phyloP scores from a whole-genome alignment of 2,888 invertebrate genomes.

The Leptinotarsa haldemani region DNA sequence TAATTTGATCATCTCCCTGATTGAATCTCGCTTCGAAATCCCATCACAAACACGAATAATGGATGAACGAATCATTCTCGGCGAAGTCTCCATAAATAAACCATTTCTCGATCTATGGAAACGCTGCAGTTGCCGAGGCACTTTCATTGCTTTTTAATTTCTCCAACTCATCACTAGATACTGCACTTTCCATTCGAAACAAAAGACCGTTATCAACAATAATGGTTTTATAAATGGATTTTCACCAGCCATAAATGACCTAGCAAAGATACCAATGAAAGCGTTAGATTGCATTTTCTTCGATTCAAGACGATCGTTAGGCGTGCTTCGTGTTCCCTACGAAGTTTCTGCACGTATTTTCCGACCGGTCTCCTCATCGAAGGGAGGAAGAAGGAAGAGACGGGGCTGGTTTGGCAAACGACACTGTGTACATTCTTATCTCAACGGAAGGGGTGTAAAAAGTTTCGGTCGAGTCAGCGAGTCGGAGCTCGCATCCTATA shows the following conservation, averaged over 20 bases:
- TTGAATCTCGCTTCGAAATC: slow-evolving; percentile 3
- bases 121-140: slow-evolving; percentile 21
- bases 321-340: slow-evolving; percentile 1
- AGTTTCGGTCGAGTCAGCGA: slow-evolving; percentile 48
- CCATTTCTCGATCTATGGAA: slow-evolving; percentile 16
- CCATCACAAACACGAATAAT: not conserved
- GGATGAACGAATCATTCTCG: slow-evolving; percentile 1
- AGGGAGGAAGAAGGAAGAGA: slow-evolving; percentile 18
- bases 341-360: slow-evolving; percentile 30
- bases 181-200: slow-evolving; percentile 26
- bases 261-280: slow-evolving; percentile 27
- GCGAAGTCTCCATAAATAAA: slow-evolving; percentile 16
- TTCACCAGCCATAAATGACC: slow-evolving; percentile 27
- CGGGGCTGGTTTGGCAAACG: slow-evolving; percentile 37
- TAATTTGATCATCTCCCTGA: slow-evolving; percentile 8
- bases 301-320: slow-evolving; percentile 23
- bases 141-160: slow-evolving; percentile 23
- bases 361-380: slow-evolving; percentile 7
- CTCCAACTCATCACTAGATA: slow-evolving; percentile 22
- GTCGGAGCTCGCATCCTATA: slow-evolving; percentile 40
- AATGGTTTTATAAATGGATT: slow-evolving; percentile 36
- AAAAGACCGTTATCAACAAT: slow-evolving; percentile 30
- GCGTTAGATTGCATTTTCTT: slow-evolving; percentile 25
- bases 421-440: slow-evolving; percentile 46
- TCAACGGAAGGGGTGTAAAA: slow-evolving; percentile 42